These are phyloP conservation scores for Acomys russatus DNA, from an alignment of 2,797 vertebrate species.

Conservation along the genomic window DNA sequence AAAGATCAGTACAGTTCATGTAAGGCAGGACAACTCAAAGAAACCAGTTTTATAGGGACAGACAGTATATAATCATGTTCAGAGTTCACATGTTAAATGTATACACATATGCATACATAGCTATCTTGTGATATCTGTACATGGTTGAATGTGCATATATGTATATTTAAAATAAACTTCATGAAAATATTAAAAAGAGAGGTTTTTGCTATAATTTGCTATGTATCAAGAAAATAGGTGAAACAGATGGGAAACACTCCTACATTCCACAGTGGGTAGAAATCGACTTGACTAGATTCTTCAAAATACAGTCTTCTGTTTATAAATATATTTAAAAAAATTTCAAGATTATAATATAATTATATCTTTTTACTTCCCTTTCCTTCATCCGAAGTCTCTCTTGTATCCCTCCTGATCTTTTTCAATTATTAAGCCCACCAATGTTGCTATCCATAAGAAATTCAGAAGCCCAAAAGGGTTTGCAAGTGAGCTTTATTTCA, in stretches of 20 bases:
- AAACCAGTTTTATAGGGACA: not conserved
- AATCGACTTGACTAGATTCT: not conserved
- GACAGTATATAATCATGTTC: not conserved
- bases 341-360: not conserved
- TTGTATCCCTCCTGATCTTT: not conserved
- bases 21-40: not conserved
- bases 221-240: not conserved
- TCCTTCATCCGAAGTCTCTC: not conserved
- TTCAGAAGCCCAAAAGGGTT: not conserved
- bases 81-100: not conserved
- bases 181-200: conserved; percentile 9
- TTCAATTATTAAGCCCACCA: not conserved
- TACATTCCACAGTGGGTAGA: not conserved
- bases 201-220: not conserved
- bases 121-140: not conserved
- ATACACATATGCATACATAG: not conserved
- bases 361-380: not conserved
- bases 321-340: not conserved
- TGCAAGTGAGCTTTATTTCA: not conserved
- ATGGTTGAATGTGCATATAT: not conserved
- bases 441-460: not conserved
- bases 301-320: not conserved
- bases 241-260: not conserved
- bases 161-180: not conserved
- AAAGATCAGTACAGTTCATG: conserved; percentile 7